Evolutionary conservation across 2,113 vertebrate genomes (phyloP), one percentile per base, ranked within the genome.

Genomic region (Ciconia maguari): DNA sequence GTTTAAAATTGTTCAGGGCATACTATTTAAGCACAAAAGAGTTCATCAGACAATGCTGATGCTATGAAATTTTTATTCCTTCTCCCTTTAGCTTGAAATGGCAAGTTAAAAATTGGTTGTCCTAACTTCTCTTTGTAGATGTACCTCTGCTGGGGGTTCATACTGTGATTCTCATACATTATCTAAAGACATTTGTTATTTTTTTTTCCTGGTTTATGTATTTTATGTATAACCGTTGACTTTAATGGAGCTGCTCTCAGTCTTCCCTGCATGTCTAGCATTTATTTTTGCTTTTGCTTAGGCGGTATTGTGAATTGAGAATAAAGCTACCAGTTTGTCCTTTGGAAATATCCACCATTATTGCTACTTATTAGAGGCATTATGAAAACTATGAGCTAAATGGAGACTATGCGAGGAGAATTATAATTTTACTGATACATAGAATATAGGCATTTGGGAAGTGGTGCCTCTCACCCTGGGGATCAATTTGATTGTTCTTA

Each of bases 121-220:
- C 9, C 34, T 89, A 61, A 29, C 66, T 94, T 79, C 44, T 78
- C 87, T 97, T 87, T 85, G 84, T 57, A 74, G 74, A 34, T 69
- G 46, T n/a, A 41, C 42, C 80, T 93, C 61, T 94, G 70, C 81
- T 66, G 58, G 91, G 78, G 32, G 32, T 44, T 96, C 96, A 83
- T 22, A 62, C 93, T 96, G 96, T 89, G 95, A 65, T 62, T 66
- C 62, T 97, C 93, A 91, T 90, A 36, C 66, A 91, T 95, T 94
- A 95, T 93, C 91, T 86, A 70, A 88, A 96, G 75, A 36, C 51
- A 74, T 87, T 94, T 84, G 41, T 94, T 95, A 89, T 94, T 96
- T 58, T 81, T 88, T 84, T 83, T 91, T 84, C 65, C 34, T 22
- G 2, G 66, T 96, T 83, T 89, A 87, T 88, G 57, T 94, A 87